Base-by-base conservation (phyloP, 2,888 invertebrate species). In the Spialia ferax region DNA sequence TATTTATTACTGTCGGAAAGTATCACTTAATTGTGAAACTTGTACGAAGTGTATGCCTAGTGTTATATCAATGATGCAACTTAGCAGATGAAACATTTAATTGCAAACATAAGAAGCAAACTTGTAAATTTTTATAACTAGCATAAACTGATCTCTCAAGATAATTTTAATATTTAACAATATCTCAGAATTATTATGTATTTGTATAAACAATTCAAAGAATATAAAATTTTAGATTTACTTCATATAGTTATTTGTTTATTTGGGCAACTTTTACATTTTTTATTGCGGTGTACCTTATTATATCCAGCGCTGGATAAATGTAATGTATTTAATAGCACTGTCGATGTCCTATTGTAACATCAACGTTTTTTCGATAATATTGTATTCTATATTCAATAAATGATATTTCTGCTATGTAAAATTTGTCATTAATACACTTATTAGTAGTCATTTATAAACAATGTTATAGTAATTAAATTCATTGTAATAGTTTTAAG, bases 341-440 rank as follows among this genome's bases (percentile, higher is more conserved):
- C 89, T 87, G 86, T 90, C 87, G 84, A 86, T 91, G 91, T 90
- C 87, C 89, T 91, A 88, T 84, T 89, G 84, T 91, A 89, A 88
- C 84, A 83, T 88, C 87, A 91, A 91, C 90, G 91, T 87, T 91
- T 92, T 91, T 91, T 91, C 90, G 87, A 92, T 91, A 89, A 91
- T 90, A 91, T 88, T 90, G 88, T 92, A 93, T 91, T 91, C 92
- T 92, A 91, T 92, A 92, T 90, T 91, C 91, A 88, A 91, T 91
- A 88, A 90, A 92, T 87, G 84, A 90, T 91, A 92, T 90, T 91
- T 92, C 91, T 91, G 91, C 91, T 85, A 87, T 88, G 90, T 89
- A 89, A 85, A 91, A 89, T 87, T 90, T 88, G 86, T 91, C 91
- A 90, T 91, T 90, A 89, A 86, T 90, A 90, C 89, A 89, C 88